Evolutionary conservation across 2,113 vertebrate genomes (phyloP), one percentile per base, ranked within the genome.

Genomic region (Corvus moneduloides): DNA sequence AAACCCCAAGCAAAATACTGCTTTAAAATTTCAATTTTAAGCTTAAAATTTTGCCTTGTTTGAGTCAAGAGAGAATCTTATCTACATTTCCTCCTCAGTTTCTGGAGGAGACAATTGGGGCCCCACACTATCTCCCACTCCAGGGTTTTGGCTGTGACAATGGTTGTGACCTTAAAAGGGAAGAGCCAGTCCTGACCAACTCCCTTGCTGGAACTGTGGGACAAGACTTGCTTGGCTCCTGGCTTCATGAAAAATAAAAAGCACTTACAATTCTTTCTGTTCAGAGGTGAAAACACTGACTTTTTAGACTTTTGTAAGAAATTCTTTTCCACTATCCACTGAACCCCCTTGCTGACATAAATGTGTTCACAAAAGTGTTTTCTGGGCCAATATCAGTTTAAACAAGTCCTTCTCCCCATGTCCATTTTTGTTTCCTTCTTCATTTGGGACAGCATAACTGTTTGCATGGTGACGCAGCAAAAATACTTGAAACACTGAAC

Each of bases 61-160:
- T 74, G 37, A 71, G 33, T 51, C 51, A 89, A 59, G 16, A 54
- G 6, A 19, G 23, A 55, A 13, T 55, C 49, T 73, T 71, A 44
- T 7, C 85, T 92, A 4, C 28, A 8, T 27, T 75, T 67, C 9
- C 16, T 41, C 4, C 44, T 68, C 21, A 27, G 18, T 76, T 76
- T 90, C 85, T 68, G 43, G 20, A 78, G 51, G 22, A 63, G 9
- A 10, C 6, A 33, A 3, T 0, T 52, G 27, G 44, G 18, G 5
- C 2, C 35, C 9, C 32, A 39, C 0, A 0, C 6, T 19, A 15
- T 32, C 37, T 55, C 16, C n/a, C 14, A 1, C 13, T 49, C 28
- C 39, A 43, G 35, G 33, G 6, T 2, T 18, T 51, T 79, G 69
- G 39, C 13, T 72, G 13, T 19, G 49, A n/a, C 6, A 4, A 5